A percentile compares a stretch with the other conserved stretches of the same genome.
These are phyloP conservation scores for Mesoligia furuncula DNA, from an alignment of 2,888 invertebrate species.

Conservation along the genomic window DNA sequence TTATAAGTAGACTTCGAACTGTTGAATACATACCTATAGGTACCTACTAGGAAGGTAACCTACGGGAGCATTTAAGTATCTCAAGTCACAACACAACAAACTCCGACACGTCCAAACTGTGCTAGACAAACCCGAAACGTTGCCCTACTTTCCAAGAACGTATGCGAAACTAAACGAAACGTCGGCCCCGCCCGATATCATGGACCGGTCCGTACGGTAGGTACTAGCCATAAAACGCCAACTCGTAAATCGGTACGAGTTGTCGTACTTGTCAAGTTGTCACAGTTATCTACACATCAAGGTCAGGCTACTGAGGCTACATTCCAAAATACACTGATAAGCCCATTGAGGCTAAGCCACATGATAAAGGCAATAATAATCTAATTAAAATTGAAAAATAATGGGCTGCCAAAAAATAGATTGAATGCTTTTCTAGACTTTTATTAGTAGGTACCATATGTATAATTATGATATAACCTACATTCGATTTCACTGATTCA, in stretches of 20 bases:
- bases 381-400: neutral
- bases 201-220: neutral
- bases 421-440: conserved; percentile 21
- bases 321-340: conserved; percentile 17
- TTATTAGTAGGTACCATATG: neutral
- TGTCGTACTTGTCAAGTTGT: conserved; percentile 15
- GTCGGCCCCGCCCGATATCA: neutral
- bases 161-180: neutral
- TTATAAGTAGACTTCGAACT: neutral
- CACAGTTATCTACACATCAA: conserved; percentile 18
- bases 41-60: neutral
- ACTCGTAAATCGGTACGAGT: conserved; percentile 10
- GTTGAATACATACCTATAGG: neutral
- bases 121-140: conserved; percentile 5
- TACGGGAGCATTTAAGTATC: neutral
- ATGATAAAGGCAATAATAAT: conserved; percentile 2
- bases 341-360: neutral
- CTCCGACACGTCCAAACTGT: neutral
- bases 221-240: conserved; percentile 10
- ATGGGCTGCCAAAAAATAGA: conserved; percentile 5
- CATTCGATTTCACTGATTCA: conserved; percentile 19
- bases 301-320: conserved; percentile 42
- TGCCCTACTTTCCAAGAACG: neutral
- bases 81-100: neutral
- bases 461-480: too few relatives aligned